These are phyloP conservation scores for Epinotia brunnichana DNA, from an alignment of 2,888 invertebrate species.

Conservation along the genomic window DNA sequence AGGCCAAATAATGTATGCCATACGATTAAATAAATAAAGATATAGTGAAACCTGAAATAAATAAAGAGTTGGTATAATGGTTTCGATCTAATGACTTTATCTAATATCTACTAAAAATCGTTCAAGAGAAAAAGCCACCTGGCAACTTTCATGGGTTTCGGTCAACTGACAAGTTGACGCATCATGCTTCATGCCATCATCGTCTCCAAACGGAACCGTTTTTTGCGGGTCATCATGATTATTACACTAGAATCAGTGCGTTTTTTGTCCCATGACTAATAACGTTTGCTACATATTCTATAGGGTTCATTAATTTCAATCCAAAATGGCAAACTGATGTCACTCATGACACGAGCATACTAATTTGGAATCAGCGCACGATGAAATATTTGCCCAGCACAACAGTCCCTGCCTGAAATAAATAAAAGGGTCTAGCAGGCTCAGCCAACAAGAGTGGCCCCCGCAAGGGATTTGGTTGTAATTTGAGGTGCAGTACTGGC, in stretches of 20 bases:
- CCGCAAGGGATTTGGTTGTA: no score
- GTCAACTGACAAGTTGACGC: slow-evolving; percentile 6
- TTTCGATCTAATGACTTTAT: no score
- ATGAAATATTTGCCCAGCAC: no score
- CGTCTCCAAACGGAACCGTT: slow-evolving; percentile 22
- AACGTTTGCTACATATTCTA: slow-evolving; percentile 26
- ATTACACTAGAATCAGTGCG: slow-evolving; percentile 10
- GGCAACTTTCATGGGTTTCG: neutral
- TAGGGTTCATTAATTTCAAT: slow-evolving; percentile 23
- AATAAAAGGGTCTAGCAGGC: no score
- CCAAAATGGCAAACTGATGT: slow-evolving; percentile 22
- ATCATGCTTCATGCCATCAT: slow-evolving; percentile 18
- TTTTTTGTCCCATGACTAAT: slow-evolving; percentile 36
- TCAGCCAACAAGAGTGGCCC: no score
- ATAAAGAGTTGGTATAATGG: no score
- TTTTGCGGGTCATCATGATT: slow-evolving; percentile 1
- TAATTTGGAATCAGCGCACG: neutral
- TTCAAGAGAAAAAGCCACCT: neutral
- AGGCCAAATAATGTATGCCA: no score
- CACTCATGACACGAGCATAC: neutral
- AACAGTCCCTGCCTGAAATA: no score
- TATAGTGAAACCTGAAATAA: no score
- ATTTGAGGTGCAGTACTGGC: no score
- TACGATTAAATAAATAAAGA: no score
- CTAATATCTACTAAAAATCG: no score